These are phyloP conservation scores for Capitella teleta DNA, from an alignment of 1,140 invertebrate species.

Conservation along the genomic window DNA sequence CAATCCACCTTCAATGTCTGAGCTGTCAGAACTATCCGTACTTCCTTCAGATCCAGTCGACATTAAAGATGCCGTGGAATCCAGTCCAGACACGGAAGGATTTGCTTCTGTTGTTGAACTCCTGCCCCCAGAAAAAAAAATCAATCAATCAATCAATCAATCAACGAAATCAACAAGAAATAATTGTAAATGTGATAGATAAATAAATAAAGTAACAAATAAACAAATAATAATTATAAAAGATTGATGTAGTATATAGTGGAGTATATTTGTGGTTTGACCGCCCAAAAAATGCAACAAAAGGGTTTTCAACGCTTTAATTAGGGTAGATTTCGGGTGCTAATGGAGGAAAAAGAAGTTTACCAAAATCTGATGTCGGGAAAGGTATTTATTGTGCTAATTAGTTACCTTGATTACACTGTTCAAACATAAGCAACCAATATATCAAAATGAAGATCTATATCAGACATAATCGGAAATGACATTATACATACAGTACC, in stretches of 20 bases:
- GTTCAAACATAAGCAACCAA: too few relatives aligned
- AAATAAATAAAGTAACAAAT: background rate
- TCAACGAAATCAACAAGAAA: background rate
- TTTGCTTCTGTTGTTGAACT: slow-evolving; percentile 19
- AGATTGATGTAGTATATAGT: background rate
- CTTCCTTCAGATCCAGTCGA: slow-evolving; percentile 28
- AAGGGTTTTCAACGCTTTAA: too few relatives aligned
- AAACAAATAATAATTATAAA: background rate
- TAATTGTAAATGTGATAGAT: background rate
- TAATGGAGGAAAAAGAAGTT: too few relatives aligned
- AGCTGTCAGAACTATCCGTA: slow-evolving; percentile 19
- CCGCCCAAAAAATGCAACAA: background rate
- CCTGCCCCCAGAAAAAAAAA: background rate
- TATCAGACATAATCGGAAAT: too few relatives aligned
- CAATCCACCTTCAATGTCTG: slow-evolving; percentile 18
- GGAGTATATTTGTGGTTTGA: background rate
- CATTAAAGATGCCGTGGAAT: slow-evolving; percentile 26
- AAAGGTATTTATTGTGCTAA: too few relatives aligned
- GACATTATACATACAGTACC: too few relatives aligned
- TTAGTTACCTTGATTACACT: too few relatives aligned
- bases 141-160: background rate
- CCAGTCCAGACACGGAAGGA: slow-evolving; percentile 34
- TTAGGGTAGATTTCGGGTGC: too few relatives aligned
- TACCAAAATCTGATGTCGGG: too few relatives aligned
- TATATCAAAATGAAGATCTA: too few relatives aligned